These are phyloP conservation scores for Lepus townsendii DNA, from an alignment of 2,797 vertebrate genomes.

Conservation along the genomic window DNA sequence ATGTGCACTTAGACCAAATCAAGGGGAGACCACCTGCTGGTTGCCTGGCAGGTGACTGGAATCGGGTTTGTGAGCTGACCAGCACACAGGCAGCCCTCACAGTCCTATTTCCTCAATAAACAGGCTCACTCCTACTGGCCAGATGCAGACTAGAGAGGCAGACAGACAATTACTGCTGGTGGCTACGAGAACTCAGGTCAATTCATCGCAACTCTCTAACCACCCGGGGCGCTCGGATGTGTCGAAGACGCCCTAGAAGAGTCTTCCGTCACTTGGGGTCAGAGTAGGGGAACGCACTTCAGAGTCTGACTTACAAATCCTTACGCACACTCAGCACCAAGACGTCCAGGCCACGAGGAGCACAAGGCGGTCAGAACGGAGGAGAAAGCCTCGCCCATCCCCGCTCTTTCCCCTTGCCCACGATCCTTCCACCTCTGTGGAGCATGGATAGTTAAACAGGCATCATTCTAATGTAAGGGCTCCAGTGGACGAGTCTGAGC, in stretches of 20 bases:
- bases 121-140: background rate
- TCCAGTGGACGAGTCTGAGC: constrained; percentile 5
- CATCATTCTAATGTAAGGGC: constrained; percentile 38
- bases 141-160: background rate
- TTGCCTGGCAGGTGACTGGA: background rate
- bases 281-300: background rate
- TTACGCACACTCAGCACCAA: background rate
- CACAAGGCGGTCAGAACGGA: background rate
- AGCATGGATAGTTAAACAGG: background rate
- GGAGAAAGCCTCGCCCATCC: background rate
- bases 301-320: background rate
- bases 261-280: constrained; percentile 6
- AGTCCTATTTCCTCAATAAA: constrained; percentile 9
- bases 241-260: background rate
- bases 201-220: constrained; percentile 9
- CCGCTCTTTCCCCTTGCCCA: background rate
- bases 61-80: background rate
- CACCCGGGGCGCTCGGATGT: background rate
- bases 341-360: background rate
- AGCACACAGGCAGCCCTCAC: background rate
- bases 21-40: background rate
- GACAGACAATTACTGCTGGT: background rate
- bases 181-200: constrained; percentile 37
- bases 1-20: background rate
- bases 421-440: constrained; percentile 11